Percentiles rank a stretch among this genome's conserved stretches.
These are phyloP conservation scores for Rosalia funebris DNA, from an alignment of 2,888 invertebrate genomes.

Conservation along the genomic window DNA sequence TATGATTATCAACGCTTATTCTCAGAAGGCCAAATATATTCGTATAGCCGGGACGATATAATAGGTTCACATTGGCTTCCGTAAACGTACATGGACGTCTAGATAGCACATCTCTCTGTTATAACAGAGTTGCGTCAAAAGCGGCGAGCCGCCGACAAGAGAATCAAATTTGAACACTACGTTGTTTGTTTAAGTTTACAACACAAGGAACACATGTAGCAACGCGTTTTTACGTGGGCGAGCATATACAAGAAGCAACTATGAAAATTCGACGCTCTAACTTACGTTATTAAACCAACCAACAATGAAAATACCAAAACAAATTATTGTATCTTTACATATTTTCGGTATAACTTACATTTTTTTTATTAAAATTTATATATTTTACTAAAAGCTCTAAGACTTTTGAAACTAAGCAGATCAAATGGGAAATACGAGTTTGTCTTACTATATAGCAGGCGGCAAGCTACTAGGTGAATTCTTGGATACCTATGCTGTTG, in stretches of 20 bases:
- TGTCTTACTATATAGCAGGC: too few relatives aligned
- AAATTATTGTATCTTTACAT: too few relatives aligned
- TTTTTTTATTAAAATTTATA: too few relatives aligned
- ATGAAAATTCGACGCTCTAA: too few relatives aligned
- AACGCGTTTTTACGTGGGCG: background rate
- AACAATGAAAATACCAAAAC: too few relatives aligned
- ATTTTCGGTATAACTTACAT: too few relatives aligned
- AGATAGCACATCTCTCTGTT: conserved; percentile 17
- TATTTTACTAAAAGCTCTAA: too few relatives aligned
- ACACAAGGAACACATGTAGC: conserved; percentile 8
- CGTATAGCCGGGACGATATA: conserved; percentile 10
- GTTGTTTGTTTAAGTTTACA: conserved; percentile 2
- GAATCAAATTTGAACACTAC: conserved; percentile 15
- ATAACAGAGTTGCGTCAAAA: conserved; percentile 20
- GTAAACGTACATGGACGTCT: conserved; percentile 22
- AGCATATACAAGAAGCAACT: background rate
- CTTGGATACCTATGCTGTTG: too few relatives aligned
- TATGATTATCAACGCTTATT: conserved; percentile 10
- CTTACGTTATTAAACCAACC: too few relatives aligned
- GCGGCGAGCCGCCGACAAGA: conserved; percentile 1
- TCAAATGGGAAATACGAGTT: too few relatives aligned
- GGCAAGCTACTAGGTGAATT: too few relatives aligned
- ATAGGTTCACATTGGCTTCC: conserved; percentile 13
- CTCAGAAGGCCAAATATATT: conserved; percentile 15
- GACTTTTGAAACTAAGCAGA: too few relatives aligned